Percentiles rank a stretch among this genome's conserved stretches.
phyloP scores from a whole-genome alignment of 1,140 invertebrate species.

The Zaprionus kolodkinae region DNA sequence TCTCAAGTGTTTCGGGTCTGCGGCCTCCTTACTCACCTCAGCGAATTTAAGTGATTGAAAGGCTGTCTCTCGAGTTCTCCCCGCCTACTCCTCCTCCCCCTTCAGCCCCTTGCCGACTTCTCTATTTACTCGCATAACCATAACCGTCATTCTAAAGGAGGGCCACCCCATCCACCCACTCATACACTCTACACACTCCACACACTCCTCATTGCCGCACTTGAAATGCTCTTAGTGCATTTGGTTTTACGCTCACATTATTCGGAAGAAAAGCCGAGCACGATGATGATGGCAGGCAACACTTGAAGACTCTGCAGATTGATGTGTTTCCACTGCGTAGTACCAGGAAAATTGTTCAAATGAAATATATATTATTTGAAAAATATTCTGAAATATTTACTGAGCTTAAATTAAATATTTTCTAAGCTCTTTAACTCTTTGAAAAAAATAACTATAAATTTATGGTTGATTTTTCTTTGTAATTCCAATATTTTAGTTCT shows the following conservation, averaged over 20 bases:
- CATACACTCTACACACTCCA: too few species aligned
- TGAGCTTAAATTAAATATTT: too few species aligned
- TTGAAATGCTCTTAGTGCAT: constrained; percentile 57
- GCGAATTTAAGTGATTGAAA: constrained; percentile 55
- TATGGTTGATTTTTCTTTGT: too few species aligned
- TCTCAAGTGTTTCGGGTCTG: constrained; percentile 48
- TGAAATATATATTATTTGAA: not conserved
- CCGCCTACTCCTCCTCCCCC: not conserved
- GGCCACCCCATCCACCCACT: not conserved
- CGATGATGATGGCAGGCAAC: constrained; percentile 8
- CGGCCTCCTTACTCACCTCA: constrained; percentile 26
- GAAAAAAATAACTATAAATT: too few species aligned
- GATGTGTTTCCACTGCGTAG: constrained; percentile 19
- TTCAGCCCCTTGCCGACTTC: not conserved
- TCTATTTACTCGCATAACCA: constrained; percentile 27
- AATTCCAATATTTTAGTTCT: too few species aligned
- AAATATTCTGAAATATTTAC: too few species aligned
- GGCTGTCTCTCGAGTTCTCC: constrained; percentile 34
- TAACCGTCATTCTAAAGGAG: constrained; percentile 22
- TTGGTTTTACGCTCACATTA: constrained; percentile 54
- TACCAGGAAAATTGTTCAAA: not conserved
- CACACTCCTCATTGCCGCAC: constrained; percentile 32
- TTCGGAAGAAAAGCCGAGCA: constrained; percentile 42
- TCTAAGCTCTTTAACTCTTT: too few species aligned
- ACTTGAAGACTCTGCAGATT: constrained; percentile 14